Evolutionary conservation across 1,140 invertebrate genomes (phyloP).

Genomic region (Argopecten irradians): DNA sequence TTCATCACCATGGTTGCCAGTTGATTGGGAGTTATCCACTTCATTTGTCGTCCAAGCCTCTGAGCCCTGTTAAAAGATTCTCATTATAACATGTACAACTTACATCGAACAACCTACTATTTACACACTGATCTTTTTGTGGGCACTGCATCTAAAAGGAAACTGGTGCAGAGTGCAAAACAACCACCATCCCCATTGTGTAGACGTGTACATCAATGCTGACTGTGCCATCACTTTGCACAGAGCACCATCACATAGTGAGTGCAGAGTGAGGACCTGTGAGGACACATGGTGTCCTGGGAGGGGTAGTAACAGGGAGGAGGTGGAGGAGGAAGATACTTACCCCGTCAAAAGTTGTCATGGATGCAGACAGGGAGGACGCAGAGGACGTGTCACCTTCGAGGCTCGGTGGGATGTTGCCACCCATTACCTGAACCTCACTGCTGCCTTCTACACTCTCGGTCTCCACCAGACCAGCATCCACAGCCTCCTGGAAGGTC

Average conservation of each 20-base stretch:
- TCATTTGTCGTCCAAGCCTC: not conserved
- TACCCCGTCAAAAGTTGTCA: not conserved
- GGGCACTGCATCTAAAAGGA: constrained; percentile 5
- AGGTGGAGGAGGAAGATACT: not conserved
- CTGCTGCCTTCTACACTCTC: constrained; percentile 79
- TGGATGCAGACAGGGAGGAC: not conserved
- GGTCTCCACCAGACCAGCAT: constrained; percentile 86
- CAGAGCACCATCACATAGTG: not conserved
- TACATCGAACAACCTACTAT: not conserved
- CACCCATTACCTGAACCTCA: constrained; percentile 57
- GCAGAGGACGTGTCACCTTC: constrained; percentile 30
- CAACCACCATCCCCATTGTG: constrained; percentile 10
- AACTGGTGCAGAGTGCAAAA: constrained; percentile 13
- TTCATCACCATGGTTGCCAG: not conserved
- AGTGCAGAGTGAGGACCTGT: not conserved
- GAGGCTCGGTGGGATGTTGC: constrained; percentile 49
- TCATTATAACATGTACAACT: not conserved
- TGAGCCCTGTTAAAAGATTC: not conserved
- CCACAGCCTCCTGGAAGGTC: constrained; percentile 85
- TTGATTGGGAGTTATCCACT: not conserved
- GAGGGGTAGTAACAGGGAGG: not conserved
- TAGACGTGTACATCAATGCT: not conserved
- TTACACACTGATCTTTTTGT: constrained; percentile 1
- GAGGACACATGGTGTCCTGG: not conserved
- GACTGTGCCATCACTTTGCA: not conserved